These are phyloP conservation scores for Thalassoma bifasciatum DNA, from an alignment of 2,113 vertebrate genomes.

Conservation along the genomic window DNA sequence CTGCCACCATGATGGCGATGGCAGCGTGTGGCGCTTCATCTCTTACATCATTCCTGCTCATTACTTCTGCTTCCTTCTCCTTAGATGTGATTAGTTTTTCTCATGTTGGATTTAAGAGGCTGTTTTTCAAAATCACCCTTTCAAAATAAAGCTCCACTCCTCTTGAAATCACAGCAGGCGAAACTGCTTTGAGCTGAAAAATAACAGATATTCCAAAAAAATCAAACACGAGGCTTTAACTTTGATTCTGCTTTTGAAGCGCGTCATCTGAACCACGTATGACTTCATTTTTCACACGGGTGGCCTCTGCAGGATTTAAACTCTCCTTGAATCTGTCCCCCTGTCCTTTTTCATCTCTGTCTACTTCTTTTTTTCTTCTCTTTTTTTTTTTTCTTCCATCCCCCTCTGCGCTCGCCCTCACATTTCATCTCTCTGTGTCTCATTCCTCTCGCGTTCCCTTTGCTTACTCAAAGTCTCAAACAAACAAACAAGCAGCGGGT, in stretches of 20 bases:
- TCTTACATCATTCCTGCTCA: neutral
- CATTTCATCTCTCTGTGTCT: slow-evolving; percentile 21
- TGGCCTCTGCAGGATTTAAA: slow-evolving; percentile 1
- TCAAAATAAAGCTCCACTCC: neutral
- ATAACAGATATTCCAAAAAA: neutral
- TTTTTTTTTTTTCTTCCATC: neutral
- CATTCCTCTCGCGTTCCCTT: slow-evolving; percentile 28
- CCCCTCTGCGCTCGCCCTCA: slow-evolving; percentile 9
- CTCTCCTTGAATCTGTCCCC: neutral
- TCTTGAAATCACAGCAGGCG: neutral
- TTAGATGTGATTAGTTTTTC: neutral
- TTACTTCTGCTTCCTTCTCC: neutral
- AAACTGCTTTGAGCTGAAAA: neutral
- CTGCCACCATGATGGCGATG: slow-evolving; percentile 20
- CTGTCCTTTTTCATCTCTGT: neutral
- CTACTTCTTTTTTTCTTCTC: neutral
- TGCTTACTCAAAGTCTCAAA: slow-evolving; percentile 62
- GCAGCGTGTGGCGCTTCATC: neutral
- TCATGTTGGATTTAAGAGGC: neutral
- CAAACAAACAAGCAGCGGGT: slow-evolving; percentile 76
- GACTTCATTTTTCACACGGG: neutral
- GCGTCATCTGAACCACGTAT: neutral
- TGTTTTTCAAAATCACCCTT: neutral
- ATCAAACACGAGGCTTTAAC: neutral
- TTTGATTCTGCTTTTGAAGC: neutral